phyloP scores from a whole-genome alignment of 2,888 invertebrate species.

The Trachelus stipa region DNA sequence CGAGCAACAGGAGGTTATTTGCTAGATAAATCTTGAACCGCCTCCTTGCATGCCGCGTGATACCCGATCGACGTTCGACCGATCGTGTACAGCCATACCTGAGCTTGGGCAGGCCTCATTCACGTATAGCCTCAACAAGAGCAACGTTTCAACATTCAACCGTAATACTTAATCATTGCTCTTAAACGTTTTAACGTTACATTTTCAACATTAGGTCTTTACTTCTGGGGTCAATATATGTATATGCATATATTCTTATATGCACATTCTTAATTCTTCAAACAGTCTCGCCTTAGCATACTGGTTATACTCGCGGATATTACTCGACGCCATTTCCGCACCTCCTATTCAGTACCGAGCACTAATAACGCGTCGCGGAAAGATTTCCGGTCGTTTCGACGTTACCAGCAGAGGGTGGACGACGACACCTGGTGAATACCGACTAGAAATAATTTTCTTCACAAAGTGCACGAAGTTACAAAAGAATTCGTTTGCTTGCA shows the following conservation, averaged over 20 bases:
- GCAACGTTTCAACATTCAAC: slow-evolving; percentile 16
- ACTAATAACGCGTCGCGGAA: slow-evolving; percentile 44
- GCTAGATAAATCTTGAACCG: slow-evolving; percentile 53
- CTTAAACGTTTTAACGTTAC: background rate
- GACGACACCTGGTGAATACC: background rate
- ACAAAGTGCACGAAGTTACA: background rate
- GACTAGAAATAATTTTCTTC: background rate
- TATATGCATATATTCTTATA: background rate
- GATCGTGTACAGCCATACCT: slow-evolving; percentile 34
- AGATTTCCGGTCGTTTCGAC: slow-evolving; percentile 47
- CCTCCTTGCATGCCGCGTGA: slow-evolving; percentile 52
- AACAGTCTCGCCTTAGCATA: slow-evolving; percentile 46
- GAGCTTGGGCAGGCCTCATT: slow-evolving; percentile 34
- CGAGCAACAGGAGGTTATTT: slow-evolving; percentile 51
- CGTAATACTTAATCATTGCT: background rate
- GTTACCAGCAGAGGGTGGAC: background rate
- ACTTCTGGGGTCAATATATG: background rate
- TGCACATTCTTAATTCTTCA: background rate
- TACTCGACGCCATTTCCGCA: slow-evolving; percentile 45
- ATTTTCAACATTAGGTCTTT: background rate
- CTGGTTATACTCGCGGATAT: slow-evolving; percentile 50
- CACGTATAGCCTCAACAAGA: slow-evolving; percentile 35
- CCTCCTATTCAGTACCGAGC: slow-evolving; percentile 43
- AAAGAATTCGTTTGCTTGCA: background rate
- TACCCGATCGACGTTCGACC: slow-evolving; percentile 47